Base-by-base conservation (phyloP, 2,797 vertebrate genomes). In the Stomatorhinus walkeri region DNA sequence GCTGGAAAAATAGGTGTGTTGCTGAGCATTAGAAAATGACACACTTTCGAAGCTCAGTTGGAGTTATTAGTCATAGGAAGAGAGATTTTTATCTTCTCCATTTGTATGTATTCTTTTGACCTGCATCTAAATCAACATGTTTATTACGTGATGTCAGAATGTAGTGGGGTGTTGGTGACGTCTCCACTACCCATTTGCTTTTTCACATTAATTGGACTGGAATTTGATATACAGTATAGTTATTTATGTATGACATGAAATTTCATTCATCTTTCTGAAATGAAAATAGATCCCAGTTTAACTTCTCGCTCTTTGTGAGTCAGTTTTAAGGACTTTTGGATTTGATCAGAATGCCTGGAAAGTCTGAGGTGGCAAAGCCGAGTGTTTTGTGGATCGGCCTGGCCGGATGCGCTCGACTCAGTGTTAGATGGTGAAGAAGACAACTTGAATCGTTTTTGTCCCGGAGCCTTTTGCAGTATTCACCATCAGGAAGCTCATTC, bases 401-500 rank as follows among this genome's bases (percentile, higher is more conserved):
- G 81, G 9, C 40, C 5, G 24, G 2, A 4, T 85, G 83, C n/a
- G 46, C n/a, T 14, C 4, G 4, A 81, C n/a, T 46, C 3, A 0
- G 24, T 52, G 14, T 40, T 28, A 28, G 9, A 52, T 22, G 24
- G 22, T 85, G 12, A 85, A 24, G 4, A 22, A 49, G 28, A 12
- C 22, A 51, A 24, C 22, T 49, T 40, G 76, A 43, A 5, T 24
- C 0, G 43, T 7, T 10, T 51, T 32, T 54, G 81, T 86, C 3
- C 10, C 24, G 12, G 5, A 16, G 3, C 40, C 49, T 85, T 64
- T 61, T 4, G 19, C 46, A 9, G 12, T 61, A 83, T 10, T 22
- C 28, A 87, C 85, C 92, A 91, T 59, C 91, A 95, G 94, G 95
- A 96, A 96, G 94, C 93, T 43, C 14, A 87, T 91, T 54, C 85